A percentile compares a stretch with the other conserved stretches of the same genome.
phyloP scores from a whole-genome alignment of 2,888 invertebrate species.

The Drosophila kanekoi region DNA sequence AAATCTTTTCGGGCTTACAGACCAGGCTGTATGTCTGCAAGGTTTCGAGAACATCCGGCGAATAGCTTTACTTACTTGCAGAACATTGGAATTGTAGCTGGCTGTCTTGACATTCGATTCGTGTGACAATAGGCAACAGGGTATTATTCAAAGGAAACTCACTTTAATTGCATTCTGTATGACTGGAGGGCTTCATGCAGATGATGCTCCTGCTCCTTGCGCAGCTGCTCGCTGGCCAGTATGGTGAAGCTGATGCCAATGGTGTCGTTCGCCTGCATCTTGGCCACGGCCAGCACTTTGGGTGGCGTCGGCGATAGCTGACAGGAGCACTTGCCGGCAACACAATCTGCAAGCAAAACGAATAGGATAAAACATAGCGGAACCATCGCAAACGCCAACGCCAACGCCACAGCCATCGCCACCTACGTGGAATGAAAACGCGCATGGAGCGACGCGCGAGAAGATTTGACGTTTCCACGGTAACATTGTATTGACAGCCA shows the following conservation, averaged over 20 bases:
- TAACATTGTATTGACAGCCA: conserved; percentile 81
- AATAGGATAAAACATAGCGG: too few species aligned
- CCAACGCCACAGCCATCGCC: too few species aligned
- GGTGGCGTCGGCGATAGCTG: conserved; percentile 68
- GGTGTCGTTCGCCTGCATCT: conserved; percentile 66
- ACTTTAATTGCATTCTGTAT: conserved; percentile 62
- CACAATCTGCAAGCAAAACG: conserved; percentile 68
- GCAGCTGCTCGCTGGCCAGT: conserved; percentile 47
- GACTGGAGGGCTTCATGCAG: conserved; percentile 34
- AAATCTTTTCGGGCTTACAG: too few species aligned
- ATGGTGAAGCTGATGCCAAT: conserved; percentile 76
- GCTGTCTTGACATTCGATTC: too few species aligned
- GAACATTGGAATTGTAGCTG: too few species aligned
- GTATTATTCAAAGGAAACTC: conserved; percentile 22
- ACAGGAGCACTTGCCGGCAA: conserved; percentile 78
- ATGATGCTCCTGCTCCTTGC: conserved; percentile 40
- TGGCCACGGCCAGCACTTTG: conserved; percentile 57
- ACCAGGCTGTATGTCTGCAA: too few species aligned
- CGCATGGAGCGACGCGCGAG: conserved; percentile 55
- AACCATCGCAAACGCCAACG: too few species aligned
- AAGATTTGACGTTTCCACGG: conserved; percentile 79
- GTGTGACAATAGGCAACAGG: too few species aligned
- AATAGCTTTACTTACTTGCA: too few species aligned
- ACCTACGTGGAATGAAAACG: conserved; percentile 77
- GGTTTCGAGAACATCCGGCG: too few species aligned